phyloP scores from a whole-genome alignment of 2,797 vertebrate genomes.

The Gephyroberyx darwinii region DNA sequence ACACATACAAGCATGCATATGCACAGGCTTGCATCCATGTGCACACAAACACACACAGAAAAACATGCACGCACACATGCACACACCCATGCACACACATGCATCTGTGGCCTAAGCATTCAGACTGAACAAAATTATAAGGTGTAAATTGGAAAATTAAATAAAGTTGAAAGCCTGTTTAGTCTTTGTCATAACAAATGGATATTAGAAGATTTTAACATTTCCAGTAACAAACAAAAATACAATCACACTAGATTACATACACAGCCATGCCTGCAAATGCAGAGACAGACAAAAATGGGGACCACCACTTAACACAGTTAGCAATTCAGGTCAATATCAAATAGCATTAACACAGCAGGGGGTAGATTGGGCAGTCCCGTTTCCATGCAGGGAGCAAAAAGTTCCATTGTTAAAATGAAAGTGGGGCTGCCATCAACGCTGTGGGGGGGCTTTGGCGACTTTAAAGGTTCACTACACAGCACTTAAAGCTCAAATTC shows the following conservation, averaged over 20 bases:
- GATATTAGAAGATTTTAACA: neutral
- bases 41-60: neutral
- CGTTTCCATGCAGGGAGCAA: conserved; percentile 11
- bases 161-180: neutral
- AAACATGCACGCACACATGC: no score
- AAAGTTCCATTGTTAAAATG: conserved; percentile 25
- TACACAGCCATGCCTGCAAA: neutral
- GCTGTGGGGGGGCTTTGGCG: neutral
- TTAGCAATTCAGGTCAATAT: conserved; percentile 43
- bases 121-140: neutral
- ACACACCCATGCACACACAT: no score
- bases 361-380: conserved; percentile 15
- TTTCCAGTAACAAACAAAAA: neutral
- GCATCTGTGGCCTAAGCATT: no score
- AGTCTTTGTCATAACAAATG: neutral
- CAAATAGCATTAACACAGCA: conserved; percentile 48
- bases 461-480: conserved; percentile 11
- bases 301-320: conserved; percentile 23
- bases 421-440: conserved; percentile 18
- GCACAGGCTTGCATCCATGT: no score
- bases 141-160: neutral
- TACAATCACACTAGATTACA: conserved; percentile 1
- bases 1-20: neutral
- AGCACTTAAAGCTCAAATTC: conserved; percentile 5
- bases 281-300: conserved; percentile 17